These are phyloP conservation scores for Xestoiulus laeticollis DNA, from an alignment of 2,888 invertebrate genomes.

Conservation along the genomic window DNA sequence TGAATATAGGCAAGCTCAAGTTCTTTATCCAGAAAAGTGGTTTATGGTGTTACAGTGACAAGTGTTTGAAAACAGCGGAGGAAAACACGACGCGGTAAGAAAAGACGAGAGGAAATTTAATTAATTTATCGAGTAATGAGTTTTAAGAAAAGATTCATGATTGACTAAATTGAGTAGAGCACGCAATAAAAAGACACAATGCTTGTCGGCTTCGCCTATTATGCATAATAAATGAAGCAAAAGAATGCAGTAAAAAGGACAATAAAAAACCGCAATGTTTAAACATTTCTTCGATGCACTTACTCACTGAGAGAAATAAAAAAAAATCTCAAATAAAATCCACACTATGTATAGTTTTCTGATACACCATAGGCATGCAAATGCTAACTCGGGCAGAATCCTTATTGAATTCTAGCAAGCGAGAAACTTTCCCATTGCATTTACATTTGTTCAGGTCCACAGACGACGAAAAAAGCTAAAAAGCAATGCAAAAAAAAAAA, in stretches of 20 bases:
- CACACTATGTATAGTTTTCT: conserved; percentile 24
- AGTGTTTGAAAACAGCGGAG: conserved; percentile 1
- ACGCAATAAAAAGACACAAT: conserved; percentile 30
- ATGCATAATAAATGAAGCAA: conserved; percentile 29
- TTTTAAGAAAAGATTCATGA: conserved; percentile 41
- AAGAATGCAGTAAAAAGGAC: conserved; percentile 39
- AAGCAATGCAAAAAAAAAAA: background rate
- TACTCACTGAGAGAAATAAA: background rate
- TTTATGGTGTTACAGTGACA: conserved; percentile 28
- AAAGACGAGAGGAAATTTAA: conserved; percentile 36
- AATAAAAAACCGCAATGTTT: conserved; percentile 41
- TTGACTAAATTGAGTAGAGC: conserved; percentile 35
- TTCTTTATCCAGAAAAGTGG: background rate
- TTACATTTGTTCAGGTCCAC: conserved; percentile 28
- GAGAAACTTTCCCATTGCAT: conserved; percentile 28
- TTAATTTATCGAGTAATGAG: conserved; percentile 43
- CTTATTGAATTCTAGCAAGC: conserved; percentile 16
- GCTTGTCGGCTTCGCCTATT: conserved; percentile 34
- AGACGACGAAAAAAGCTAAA: background rate
- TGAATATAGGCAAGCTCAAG: background rate
- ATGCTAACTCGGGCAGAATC: conserved; percentile 16
- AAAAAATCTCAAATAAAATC: conserved; percentile 3
- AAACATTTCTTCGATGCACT: conserved; percentile 2
- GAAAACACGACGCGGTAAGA: background rate
- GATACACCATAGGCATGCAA: conserved; percentile 1